Evolutionary conservation across 2,888 invertebrate species (phyloP).

Genomic region (Dorcus parallelipipedus): DNA sequence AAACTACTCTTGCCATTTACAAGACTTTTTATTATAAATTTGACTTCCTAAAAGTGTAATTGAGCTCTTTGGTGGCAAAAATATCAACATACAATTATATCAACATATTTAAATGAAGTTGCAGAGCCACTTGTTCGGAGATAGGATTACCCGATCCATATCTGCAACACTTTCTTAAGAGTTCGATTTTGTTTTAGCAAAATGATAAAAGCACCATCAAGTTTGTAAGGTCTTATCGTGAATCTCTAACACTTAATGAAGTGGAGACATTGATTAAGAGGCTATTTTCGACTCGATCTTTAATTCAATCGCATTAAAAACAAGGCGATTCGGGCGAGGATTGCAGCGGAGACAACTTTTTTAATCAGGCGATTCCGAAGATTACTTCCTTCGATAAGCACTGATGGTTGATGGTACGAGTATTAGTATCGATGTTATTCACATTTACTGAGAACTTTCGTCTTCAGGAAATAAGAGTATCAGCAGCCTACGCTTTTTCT

Average conservation of each 20-base stretch:
- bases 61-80: too few relatives aligned
- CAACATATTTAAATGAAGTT: too few relatives aligned
- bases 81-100: too few relatives aligned
- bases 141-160: not conserved
- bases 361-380: conserved; percentile 49
- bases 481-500: not conserved
- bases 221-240: conserved; percentile 34
- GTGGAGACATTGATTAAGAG: conserved; percentile 50
- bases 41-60: too few relatives aligned
- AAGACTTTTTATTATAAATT: too few relatives aligned
- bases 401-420: conserved; percentile 43
- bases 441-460: too few relatives aligned
- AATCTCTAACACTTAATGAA: conserved; percentile 47
- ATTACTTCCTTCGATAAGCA: conserved; percentile 46
- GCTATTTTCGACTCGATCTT: conserved; percentile 48
- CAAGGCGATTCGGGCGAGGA: conserved; percentile 39
- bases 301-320: conserved; percentile 49
- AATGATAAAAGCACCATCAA: not conserved
- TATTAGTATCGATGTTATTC: conserved; percentile 45
- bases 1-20: too few relatives aligned
- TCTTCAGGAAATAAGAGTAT: not conserved
- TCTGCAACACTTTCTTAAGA: not conserved
- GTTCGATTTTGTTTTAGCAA: not conserved
- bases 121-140: too few relatives aligned
- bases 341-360: conserved; percentile 46